A percentile compares a stretch with the other conserved stretches of the same genome.
These are phyloP conservation scores for Tenualosa thibaudeaui DNA, from an alignment of 2,797 vertebrate species.

Conservation along the genomic window DNA sequence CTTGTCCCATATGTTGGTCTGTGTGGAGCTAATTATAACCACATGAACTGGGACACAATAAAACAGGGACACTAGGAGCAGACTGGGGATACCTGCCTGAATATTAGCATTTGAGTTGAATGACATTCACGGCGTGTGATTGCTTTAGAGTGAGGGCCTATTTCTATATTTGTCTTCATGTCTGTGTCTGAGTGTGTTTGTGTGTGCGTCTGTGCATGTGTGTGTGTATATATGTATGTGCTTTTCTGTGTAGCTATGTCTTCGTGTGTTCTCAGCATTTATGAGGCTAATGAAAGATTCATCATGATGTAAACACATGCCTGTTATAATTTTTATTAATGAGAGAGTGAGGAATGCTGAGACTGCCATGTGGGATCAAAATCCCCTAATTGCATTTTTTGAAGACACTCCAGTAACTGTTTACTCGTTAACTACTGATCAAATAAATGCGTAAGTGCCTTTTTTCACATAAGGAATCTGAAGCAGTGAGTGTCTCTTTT, in stretches of 20 bases:
- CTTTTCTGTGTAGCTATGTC: neutral
- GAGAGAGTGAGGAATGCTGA: constrained; percentile 17
- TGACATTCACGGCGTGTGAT: neutral
- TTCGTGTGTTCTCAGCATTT: constrained; percentile 14
- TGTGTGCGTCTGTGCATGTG: neutral
- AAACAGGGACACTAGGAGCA: constrained; percentile 12
- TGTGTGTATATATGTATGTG: neutral
- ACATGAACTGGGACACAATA: constrained; percentile 17
- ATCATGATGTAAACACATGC: constrained; percentile 32
- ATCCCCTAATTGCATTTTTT: constrained; percentile 15
- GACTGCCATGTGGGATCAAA: constrained; percentile 1
- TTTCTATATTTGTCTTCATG: neutral
- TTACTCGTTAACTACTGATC: constrained; percentile 29
- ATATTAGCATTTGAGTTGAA: neutral
- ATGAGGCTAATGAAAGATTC: constrained; percentile 16
- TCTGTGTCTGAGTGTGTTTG: neutral
- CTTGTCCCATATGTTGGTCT: neutral
- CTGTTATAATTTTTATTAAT: constrained; percentile 30
- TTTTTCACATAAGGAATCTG: constrained; percentile 25
- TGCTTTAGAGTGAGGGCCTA: neutral
- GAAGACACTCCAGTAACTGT: neutral
- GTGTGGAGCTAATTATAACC: neutral
- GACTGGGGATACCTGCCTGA: constrained; percentile 4
- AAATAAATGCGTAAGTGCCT: constrained; percentile 27
- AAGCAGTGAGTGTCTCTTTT: constrained; percentile 21